Evolutionary conservation across 2,888 invertebrate genomes (phyloP).

Genomic region (Gisinianus flammeolus): DNA sequence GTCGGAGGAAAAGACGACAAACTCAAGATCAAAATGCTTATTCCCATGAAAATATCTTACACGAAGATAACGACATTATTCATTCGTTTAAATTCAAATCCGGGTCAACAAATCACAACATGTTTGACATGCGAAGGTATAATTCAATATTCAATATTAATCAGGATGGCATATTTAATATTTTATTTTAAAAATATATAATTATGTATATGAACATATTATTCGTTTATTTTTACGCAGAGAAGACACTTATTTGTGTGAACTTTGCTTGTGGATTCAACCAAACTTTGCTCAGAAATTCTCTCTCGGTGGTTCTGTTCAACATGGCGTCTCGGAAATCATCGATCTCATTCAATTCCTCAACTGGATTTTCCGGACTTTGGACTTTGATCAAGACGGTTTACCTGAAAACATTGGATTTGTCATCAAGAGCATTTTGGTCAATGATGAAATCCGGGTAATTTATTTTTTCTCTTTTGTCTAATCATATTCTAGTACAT

Average conservation of each 20-base stretch:
- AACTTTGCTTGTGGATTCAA: constrained; percentile 47
- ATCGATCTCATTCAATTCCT: constrained; percentile 35
- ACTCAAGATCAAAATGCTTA: background rate
- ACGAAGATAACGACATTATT: constrained; percentile 5
- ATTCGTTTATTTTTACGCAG: constrained; percentile 21
- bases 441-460: constrained; percentile 23
- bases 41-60: background rate
- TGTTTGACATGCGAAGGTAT: constrained; percentile 24
- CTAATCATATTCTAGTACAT: no score
- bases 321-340: constrained; percentile 45
- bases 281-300: constrained; percentile 48
- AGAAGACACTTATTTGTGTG: constrained; percentile 33
- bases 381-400: constrained; percentile 48
- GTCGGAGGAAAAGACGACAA: background rate
- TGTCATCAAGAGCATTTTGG: constrained; percentile 29
- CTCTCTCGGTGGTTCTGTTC: constrained; percentile 24
- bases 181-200: no score
- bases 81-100: background rate
- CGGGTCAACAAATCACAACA: background rate
- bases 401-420: constrained; percentile 48
- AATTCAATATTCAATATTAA: background rate
- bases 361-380: constrained; percentile 44
- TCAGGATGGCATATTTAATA: background rate
- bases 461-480: no score
- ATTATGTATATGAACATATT: no score